Evolutionary conservation across 2,888 invertebrate species (phyloP).

Genomic region (Itoplectis maculator): DNA sequence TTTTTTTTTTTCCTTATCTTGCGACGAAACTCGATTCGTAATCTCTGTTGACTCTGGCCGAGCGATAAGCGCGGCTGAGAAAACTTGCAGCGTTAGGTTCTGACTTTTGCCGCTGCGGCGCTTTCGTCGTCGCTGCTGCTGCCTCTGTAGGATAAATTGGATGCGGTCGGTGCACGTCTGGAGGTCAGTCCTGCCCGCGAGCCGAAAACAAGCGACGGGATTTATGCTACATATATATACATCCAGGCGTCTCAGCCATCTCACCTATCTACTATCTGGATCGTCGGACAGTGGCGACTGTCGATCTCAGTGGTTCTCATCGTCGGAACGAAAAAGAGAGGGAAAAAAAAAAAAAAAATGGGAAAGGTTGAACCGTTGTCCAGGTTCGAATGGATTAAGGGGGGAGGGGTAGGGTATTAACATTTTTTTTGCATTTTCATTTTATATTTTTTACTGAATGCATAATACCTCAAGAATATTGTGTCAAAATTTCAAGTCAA

Average conservation of each 20-base stretch:
- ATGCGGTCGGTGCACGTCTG: slow-evolving; percentile 74
- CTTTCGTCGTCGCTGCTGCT: slow-evolving; percentile 1
- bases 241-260: too few relatives aligned
- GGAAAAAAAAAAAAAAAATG: too few relatives aligned
- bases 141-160: slow-evolving; percentile 71
- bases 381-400: too few relatives aligned
- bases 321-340: too few relatives aligned
- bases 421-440: too few relatives aligned
- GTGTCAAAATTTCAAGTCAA: too few relatives aligned
- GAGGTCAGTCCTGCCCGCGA: slow-evolving; percentile 71
- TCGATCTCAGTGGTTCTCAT: too few relatives aligned
- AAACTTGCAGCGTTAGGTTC: slow-evolving; percentile 27
- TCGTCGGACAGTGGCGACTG: background rate
- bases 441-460: too few relatives aligned
- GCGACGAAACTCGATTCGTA: slow-evolving; percentile 69
- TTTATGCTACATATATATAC: slow-evolving; percentile 63
- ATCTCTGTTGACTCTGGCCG: slow-evolving; percentile 68
- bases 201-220: slow-evolving; percentile 69
- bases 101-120: slow-evolving; percentile 24
- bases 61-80: slow-evolving; percentile 31
- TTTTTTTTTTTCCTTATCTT: slow-evolving; percentile 49
- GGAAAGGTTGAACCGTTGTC: too few relatives aligned
- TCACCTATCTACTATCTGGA: slow-evolving; percentile 47
- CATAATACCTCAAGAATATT: too few relatives aligned
- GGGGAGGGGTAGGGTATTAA: too few relatives aligned